A percentile compares a stretch with the other conserved stretches of the same genome.
phyloP scores from a whole-genome alignment of 2,113 vertebrate species.

The Amphilophus citrinellus region DNA sequence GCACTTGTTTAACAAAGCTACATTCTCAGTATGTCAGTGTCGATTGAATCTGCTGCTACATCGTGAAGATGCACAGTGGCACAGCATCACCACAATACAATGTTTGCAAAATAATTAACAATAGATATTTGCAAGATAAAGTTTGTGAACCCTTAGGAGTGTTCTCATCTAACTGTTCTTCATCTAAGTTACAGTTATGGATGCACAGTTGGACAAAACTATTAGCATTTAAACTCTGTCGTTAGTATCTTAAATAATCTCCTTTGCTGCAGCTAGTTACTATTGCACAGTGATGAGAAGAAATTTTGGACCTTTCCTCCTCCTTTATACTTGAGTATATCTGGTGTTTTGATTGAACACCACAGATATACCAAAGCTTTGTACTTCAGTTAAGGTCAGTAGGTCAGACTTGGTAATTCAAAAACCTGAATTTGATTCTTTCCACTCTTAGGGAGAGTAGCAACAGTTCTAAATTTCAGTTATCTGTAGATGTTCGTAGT shows the following conservation, averaged over 20 bases:
- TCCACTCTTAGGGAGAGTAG: too few species aligned
- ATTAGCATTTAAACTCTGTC: neutral
- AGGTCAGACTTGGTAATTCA: neutral
- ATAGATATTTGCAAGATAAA: neutral
- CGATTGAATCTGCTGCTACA: neutral
- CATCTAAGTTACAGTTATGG: neutral
- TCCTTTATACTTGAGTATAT: neutral
- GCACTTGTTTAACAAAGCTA: neutral
- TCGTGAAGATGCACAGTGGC: neutral
- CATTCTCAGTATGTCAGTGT: neutral
- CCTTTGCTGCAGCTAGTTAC: neutral
- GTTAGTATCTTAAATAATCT: neutral
- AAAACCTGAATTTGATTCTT: neutral
- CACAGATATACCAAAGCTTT: neutral
- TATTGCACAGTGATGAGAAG: neutral
- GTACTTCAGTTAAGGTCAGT: slow-evolving; percentile 3
- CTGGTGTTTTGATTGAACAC: neutral
- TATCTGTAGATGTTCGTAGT: neutral
- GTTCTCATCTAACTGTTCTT: neutral
- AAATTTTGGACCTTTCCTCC: neutral
- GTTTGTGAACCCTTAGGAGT: neutral
- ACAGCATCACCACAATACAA: neutral
- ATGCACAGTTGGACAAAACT: neutral
- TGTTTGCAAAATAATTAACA: too few species aligned
- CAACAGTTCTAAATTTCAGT: too few species aligned